These are phyloP conservation scores for Pterostichus madidus DNA, from an alignment of 2,888 invertebrate genomes.

Conservation along the genomic window DNA sequence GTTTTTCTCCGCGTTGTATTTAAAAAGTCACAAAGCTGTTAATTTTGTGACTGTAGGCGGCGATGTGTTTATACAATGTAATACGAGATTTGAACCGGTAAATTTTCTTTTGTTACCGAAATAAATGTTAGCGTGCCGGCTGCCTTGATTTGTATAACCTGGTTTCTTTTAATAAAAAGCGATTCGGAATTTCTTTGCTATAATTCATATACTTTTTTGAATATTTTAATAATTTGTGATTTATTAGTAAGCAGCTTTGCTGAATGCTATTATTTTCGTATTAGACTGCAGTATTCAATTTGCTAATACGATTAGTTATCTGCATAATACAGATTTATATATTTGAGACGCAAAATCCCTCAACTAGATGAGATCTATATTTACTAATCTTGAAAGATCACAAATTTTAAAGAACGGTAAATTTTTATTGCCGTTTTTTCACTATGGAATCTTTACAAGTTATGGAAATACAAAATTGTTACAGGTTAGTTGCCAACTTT, in stretches of 20 bases:
- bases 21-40: not conserved
- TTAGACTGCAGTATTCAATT: not conserved
- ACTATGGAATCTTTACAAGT: too few species aligned
- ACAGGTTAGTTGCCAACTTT: too few species aligned
- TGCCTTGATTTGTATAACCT: conserved; percentile 57
- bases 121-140: conserved; percentile 56
- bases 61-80: conserved; percentile 53
- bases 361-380: too few species aligned
- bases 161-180: conserved; percentile 53
- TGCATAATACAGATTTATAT: not conserved
- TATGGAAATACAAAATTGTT: too few species aligned
- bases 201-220: conserved; percentile 37
- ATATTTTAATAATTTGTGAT: conserved; percentile 43
- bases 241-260: not conserved
- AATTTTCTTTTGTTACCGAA: conserved; percentile 63
- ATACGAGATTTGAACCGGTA: conserved; percentile 53
- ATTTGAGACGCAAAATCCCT: too few species aligned
- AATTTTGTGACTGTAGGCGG: not conserved
- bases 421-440: too few species aligned
- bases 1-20: not conserved
- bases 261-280: conserved; percentile 26
- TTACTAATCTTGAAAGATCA: too few species aligned
- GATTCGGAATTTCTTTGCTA: conserved; percentile 36
- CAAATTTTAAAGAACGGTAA: too few species aligned
- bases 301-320: not conserved